These are phyloP conservation scores for Sylvia borin DNA, from an alignment of 2,797 vertebrate genomes.

Conservation along the genomic window DNA sequence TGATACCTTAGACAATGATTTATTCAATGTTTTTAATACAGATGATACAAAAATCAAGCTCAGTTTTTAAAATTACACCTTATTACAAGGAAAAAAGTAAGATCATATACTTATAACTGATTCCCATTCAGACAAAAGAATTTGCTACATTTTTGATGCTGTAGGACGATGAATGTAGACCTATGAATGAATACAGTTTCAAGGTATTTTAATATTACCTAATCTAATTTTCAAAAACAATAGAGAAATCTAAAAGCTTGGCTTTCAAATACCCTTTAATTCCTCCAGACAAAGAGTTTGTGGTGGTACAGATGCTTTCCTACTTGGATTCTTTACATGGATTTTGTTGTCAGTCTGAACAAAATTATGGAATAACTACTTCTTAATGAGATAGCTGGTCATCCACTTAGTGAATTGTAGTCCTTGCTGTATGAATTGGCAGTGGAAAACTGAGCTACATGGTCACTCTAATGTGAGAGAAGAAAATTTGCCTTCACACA, in stretches of 20 bases:
- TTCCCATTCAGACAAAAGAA: neutral
- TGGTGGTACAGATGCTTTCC: neutral
- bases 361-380: slow-evolving; percentile 32
- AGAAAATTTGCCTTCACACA: slow-evolving; percentile 25
- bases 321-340: neutral
- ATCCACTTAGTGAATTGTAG: slow-evolving; percentile 13
- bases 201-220: neutral
- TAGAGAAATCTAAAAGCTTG: neutral
- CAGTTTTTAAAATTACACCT: neutral
- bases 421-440: slow-evolving; percentile 42
- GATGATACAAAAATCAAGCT: neutral
- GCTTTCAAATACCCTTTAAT: neutral
- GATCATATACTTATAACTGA: neutral
- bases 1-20: neutral
- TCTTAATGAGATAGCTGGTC: slow-evolving; percentile 21
- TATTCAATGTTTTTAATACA: neutral
- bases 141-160: neutral
- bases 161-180: neutral
- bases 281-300: neutral
- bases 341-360: slow-evolving; percentile 16
- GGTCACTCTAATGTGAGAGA: neutral
- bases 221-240: neutral
- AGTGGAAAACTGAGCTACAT: neutral
- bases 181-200: neutral
- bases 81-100: neutral